Conservation (phyloP, 2,888 invertebrate species). For the Mythimna impura region DNA sequence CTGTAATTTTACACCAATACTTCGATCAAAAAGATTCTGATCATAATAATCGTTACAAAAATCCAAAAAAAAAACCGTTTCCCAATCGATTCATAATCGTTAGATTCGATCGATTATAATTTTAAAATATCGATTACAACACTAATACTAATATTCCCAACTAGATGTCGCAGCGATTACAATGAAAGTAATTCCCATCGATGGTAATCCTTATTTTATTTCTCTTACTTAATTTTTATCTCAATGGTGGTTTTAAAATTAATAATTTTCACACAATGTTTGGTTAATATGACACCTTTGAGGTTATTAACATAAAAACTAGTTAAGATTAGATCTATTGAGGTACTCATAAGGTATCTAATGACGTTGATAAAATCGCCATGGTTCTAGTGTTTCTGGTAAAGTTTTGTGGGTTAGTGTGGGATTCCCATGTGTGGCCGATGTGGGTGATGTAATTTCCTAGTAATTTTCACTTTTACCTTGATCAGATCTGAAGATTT, state of each 20-base stretch:
- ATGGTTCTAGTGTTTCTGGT: conserved; percentile 28
- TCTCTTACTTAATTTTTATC: conserved; percentile 14
- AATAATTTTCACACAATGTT: conserved; percentile 59
- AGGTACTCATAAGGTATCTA: conserved; percentile 65
- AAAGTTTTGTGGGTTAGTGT: conserved; percentile 33
- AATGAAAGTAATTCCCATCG: conserved; percentile 16
- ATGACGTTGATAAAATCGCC: conserved; percentile 63
- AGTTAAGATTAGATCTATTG: conserved; percentile 59
- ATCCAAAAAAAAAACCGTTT: conserved; percentile 12
- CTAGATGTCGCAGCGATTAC: conserved; percentile 39
- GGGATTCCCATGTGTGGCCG: conserved; percentile 23
- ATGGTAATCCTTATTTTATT: conserved; percentile 38
- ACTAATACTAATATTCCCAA: conserved; percentile 16
- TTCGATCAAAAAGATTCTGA: conserved; percentile 22
- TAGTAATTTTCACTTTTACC: conserved; percentile 17
- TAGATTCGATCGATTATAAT: conserved; percentile 22
- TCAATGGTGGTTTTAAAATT: conserved; percentile 44
- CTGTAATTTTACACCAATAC: conserved; percentile 37
- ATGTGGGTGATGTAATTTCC: conserved; percentile 14
- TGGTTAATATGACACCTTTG: conserved; percentile 68
- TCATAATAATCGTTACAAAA: conserved; percentile 1
- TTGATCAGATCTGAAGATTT: not conserved
- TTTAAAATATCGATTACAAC: conserved; percentile 57
- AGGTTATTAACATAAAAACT: conserved; percentile 59
- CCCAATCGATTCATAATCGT: conserved; percentile 16